Conservation (phyloP, 2,888 invertebrate species). For the Mimachlamys varia region DNA sequence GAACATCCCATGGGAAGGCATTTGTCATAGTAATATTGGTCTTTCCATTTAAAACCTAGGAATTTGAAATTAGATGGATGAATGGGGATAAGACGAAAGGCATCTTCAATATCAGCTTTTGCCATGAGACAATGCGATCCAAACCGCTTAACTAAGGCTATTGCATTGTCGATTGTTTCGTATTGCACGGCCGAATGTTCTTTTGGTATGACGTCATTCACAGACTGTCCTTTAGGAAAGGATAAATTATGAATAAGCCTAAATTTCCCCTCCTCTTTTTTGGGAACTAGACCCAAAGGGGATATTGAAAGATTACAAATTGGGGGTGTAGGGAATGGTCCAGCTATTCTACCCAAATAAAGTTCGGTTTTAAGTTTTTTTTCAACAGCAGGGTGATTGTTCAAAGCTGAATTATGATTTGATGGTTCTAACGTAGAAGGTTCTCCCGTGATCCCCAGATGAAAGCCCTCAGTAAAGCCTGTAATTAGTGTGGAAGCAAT, state of each 20-base stretch:
- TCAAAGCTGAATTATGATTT: background rate
- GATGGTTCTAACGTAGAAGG: background rate
- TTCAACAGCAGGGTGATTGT: background rate
- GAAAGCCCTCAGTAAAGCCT: background rate
- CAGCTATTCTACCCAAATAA: background rate
- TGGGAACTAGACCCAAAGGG: background rate
- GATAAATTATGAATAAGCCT: background rate
- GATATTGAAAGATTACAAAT: background rate
- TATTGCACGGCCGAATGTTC: background rate
- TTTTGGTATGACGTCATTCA: background rate
- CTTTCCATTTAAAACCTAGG: background rate
- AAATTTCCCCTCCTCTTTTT: background rate
- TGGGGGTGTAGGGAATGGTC: background rate
- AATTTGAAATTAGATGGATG: background rate
- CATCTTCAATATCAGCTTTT: slow-evolving; percentile 16
- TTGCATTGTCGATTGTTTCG: background rate
- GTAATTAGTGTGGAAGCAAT: background rate
- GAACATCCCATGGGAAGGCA: background rate
- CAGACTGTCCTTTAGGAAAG: background rate
- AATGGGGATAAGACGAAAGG: background rate
- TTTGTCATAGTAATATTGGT: background rate
- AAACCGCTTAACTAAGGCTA: background rate
- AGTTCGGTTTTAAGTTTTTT: background rate
- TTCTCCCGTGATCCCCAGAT: background rate
- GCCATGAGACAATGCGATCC: background rate